Conservation (phyloP, 2,888 invertebrate species). For the Epirrhoe alternata region DNA sequence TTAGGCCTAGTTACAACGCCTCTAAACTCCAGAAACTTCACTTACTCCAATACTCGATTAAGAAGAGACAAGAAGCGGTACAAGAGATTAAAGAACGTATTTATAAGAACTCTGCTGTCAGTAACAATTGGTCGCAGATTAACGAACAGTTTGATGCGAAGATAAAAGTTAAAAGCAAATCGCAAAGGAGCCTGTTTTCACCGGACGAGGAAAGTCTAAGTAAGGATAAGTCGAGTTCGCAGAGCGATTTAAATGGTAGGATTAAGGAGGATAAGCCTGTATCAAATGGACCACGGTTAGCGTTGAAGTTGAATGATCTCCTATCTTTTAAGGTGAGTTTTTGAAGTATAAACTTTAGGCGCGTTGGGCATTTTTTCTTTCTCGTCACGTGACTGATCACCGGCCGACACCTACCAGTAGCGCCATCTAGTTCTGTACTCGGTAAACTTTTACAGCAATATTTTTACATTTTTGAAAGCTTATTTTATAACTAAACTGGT, state of each 20-base stretch:
- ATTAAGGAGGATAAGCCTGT: conserved; percentile 66
- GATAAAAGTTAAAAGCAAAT: conserved; percentile 62
- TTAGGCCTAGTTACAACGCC: conserved; percentile 90
- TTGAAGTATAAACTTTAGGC: too few species aligned
- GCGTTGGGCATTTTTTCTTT: too few species aligned
- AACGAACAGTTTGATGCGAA: conserved; percentile 58
- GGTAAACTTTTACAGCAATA: too few species aligned
- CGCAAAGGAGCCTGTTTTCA: conserved; percentile 71
- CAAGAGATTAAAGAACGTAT: conserved; percentile 80
- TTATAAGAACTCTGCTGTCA: conserved; percentile 75
- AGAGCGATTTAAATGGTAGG: conserved; percentile 67
- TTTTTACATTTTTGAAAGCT: too few species aligned
- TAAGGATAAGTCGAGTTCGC: conserved; percentile 60
- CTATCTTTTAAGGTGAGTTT: conserved; percentile 76
- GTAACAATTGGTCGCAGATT: conserved; percentile 51
- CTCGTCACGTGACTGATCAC: too few species aligned
- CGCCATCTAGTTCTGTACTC: too few species aligned
- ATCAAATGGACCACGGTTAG: conserved; percentile 72
- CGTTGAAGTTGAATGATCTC: conserved; percentile 78
- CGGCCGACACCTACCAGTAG: too few species aligned
- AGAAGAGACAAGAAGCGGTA: conserved; percentile 87
- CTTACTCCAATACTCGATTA: conserved; percentile 89
- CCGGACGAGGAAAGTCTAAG: conserved; percentile 57
- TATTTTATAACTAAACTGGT: too few species aligned
- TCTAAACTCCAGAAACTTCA: conserved; percentile 89